Percentiles rank a stretch among this genome's conserved stretches.
These are phyloP conservation scores for Echiichthys vipera DNA, from an alignment of 2,797 vertebrate genomes.

Conservation along the genomic window DNA sequence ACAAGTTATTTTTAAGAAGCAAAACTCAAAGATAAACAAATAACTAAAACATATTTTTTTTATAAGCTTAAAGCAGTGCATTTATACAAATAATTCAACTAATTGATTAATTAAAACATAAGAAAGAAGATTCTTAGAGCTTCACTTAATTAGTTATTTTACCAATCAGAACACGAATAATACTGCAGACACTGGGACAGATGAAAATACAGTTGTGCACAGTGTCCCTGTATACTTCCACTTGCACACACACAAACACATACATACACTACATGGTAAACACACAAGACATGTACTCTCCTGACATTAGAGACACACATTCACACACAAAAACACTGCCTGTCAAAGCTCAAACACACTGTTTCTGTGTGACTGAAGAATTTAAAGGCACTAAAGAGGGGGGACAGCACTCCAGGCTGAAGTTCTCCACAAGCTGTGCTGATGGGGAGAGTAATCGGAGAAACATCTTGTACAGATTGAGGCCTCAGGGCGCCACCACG, in stretches of 20 bases:
- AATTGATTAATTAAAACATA: background rate
- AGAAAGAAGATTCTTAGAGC: background rate
- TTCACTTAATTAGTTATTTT: background rate
- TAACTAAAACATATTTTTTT: background rate
- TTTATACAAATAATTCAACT: background rate
- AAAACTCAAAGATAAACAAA: background rate
- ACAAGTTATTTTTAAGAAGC: background rate
- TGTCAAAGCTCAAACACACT: background rate
- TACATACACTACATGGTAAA: too few relatives aligned
- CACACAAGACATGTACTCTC: background rate
- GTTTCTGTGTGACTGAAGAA: conserved; percentile 10
- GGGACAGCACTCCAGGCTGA: conserved; percentile 36
- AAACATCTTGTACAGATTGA: conserved; percentile 53
- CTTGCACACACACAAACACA: background rate
- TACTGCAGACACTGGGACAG: background rate
- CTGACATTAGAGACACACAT: background rate
- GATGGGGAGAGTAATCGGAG: conserved; percentile 51
- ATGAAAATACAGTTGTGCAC: background rate
- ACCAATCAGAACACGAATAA: background rate
- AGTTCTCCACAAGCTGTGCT: conserved; percentile 51
- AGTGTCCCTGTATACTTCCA: background rate
- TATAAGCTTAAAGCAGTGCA: background rate
- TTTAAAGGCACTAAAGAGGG: background rate
- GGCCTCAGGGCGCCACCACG: conserved; percentile 38
- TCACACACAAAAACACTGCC: background rate